Evolutionary conservation across 1,140 invertebrate genomes (phyloP), one percentile per base, ranked within the genome.

Genomic region (Catajapyx aquilonaris): DNA sequence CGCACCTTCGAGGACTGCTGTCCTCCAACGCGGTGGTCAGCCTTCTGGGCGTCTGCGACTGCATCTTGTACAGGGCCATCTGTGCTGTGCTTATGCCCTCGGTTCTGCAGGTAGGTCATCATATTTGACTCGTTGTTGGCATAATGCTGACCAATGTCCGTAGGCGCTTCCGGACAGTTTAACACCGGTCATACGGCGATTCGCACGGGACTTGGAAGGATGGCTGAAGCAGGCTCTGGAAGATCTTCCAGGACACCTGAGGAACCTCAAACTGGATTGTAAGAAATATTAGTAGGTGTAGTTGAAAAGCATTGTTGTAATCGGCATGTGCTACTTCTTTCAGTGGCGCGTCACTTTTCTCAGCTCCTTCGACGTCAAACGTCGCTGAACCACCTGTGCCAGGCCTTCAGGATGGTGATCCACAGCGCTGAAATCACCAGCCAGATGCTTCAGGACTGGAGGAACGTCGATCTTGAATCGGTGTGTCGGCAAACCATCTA

Each of bases 371-470:
- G 64, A 3, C 52, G 69, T 20, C 66, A 69, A 51, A 69, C 66
- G 10, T 68, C 65, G 3, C 49, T 73, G 4, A 69, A 69, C 44
- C 69, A 73, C 48, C 49, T 73, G 46, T 64, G 66, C 21, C 66
- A 69, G 48, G 65, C 70, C 21, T 62, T 65, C 5, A 48, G 65
- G 15, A 62, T 65, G 41, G 64, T 70, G 11, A 52, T 73, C 5
- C 59, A 63, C 44, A 66, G 69, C 41, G 52, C 59, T 13, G 60
- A 65, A 39, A 60, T 69, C 46, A 64, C 66, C 20, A 55, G 53
- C 23, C 63, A 69, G 50, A 68, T 71, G 65, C 45, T 67, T 15
- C 56, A 61, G 31, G 68, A 71, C 48, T 64, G 61, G 61, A 43
- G 51, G 13, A 53, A 47, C 30, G 46, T 64, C 0, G 61, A 65